A percentile compares a stretch with the other conserved stretches of the same genome.
Conservation (phyloP, 2,888 invertebrate genomes). For the Drosophila hamatofila region DNA sequence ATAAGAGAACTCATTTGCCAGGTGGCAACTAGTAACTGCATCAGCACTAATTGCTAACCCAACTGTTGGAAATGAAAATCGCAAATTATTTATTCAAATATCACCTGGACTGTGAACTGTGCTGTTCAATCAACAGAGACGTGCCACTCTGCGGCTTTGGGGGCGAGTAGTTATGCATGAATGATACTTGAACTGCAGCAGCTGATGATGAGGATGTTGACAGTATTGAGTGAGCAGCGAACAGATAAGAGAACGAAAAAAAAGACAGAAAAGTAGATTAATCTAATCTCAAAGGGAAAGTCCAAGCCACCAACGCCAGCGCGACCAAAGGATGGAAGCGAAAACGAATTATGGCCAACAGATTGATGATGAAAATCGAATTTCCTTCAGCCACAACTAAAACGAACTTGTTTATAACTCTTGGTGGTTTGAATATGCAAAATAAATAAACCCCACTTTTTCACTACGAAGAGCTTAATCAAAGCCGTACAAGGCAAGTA, state of each 20-base stretch:
- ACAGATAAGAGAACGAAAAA: conserved; percentile 29
- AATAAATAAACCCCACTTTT: neutral
- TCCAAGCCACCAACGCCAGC: conserved; percentile 51
- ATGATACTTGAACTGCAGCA: conserved; percentile 40
- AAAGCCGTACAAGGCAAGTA: neutral
- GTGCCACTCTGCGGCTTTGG: conserved; percentile 32
- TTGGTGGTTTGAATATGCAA: conserved; percentile 1
- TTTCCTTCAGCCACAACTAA: conserved; percentile 9
- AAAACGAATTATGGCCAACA: conserved; percentile 58
- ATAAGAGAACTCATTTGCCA: neutral
- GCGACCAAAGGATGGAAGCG: conserved; percentile 36
- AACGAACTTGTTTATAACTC: conserved; percentile 19
- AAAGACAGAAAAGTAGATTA: conserved; percentile 45
- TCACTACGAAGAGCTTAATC: neutral
- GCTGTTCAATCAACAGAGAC: conserved; percentile 25
- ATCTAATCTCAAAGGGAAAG: conserved; percentile 55
- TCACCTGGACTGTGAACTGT: conserved; percentile 6
- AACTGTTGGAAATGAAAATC: conserved; percentile 34
- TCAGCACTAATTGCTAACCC: neutral
- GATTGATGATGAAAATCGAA: conserved; percentile 18
- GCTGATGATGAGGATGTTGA: conserved; percentile 47
- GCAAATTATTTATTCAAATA: conserved; percentile 60
- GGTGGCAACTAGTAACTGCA: neutral
- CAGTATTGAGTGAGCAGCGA: conserved; percentile 16
- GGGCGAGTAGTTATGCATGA: conserved; percentile 56